Evolutionary conservation across 2,888 invertebrate genomes (phyloP).

Genomic region (Stenoptilia bipunctidactyla): DNA sequence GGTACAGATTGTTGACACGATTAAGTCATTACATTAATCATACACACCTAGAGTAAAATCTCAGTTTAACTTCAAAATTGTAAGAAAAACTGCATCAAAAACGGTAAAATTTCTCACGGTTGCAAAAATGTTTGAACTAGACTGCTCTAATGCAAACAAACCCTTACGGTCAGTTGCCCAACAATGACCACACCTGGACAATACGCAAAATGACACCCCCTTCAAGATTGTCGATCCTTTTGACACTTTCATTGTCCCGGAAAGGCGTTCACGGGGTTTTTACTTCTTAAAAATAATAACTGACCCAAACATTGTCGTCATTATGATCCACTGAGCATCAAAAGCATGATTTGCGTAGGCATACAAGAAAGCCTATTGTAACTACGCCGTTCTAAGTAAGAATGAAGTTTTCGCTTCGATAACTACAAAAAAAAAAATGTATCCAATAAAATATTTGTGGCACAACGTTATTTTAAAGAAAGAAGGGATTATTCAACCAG

Average conservation of each 20-base stretch:
- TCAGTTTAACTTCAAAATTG: background rate
- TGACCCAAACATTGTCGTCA: constrained; percentile 56
- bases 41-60: background rate
- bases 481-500: too few relatives aligned
- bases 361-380: constrained; percentile 36
- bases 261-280: constrained; percentile 51
- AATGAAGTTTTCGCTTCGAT: background rate
- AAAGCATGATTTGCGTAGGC: constrained; percentile 29
- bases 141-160: constrained; percentile 44
- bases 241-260: constrained; percentile 40
- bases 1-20: constrained; percentile 44
- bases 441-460: too few relatives aligned
- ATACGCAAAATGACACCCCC: constrained; percentile 55
- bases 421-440: background rate
- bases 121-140: constrained; percentile 33
- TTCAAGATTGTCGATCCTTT: constrained; percentile 43
- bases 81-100: constrained; percentile 15
- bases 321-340: constrained; percentile 42
- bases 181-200: constrained; percentile 58
- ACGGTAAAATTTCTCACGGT: constrained; percentile 55
- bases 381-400: constrained; percentile 30
- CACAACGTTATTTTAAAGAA: too few relatives aligned
- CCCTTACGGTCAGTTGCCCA: constrained; percentile 58
- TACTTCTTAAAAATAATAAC: constrained; percentile 40
- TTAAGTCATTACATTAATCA: constrained; percentile 25